Conservation (phyloP, 2,888 invertebrate species). For the Polylopha cassiicola region DNA sequence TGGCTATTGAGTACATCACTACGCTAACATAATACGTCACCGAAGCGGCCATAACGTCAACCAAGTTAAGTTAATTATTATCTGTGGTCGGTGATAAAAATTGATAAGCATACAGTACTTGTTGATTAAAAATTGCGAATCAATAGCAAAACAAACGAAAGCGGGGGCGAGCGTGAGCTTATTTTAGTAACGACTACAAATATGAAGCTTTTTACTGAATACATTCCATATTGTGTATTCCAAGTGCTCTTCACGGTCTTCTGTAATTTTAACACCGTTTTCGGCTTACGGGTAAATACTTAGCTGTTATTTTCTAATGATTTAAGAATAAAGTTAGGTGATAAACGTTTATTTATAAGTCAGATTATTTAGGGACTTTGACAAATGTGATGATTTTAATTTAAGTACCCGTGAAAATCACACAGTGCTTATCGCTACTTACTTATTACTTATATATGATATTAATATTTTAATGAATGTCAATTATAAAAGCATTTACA, state of each 20-base stretch:
- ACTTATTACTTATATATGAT: too few relatives aligned
- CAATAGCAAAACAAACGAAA: constrained; percentile 22
- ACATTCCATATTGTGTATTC: constrained; percentile 26
- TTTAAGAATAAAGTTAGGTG: too few relatives aligned
- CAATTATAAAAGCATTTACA: too few relatives aligned
- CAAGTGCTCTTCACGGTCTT: constrained; percentile 35
- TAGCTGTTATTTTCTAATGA: too few relatives aligned
- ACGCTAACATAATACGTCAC: constrained; percentile 24
- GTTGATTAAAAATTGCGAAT: constrained; percentile 28
- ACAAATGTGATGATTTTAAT: too few relatives aligned
- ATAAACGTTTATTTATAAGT: too few relatives aligned
- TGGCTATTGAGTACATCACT: not conserved
- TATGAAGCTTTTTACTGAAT: constrained; percentile 35
- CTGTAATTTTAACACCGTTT: constrained; percentile 28
- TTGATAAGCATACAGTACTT: constrained; percentile 29
- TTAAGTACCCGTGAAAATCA: too few relatives aligned
- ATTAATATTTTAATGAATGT: too few relatives aligned
- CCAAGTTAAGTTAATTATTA: too few relatives aligned
- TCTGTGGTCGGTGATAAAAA: constrained; percentile 25
- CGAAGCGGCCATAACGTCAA: constrained; percentile 5
- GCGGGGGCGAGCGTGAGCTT: not conserved
- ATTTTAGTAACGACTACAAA: constrained; percentile 21
- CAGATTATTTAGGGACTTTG: too few relatives aligned
- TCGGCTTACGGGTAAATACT: constrained; percentile 45
- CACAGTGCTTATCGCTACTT: too few relatives aligned